Evolutionary conservation across 1,140 invertebrate genomes (phyloP).

Genomic region (Babylonia areolata): DNA sequence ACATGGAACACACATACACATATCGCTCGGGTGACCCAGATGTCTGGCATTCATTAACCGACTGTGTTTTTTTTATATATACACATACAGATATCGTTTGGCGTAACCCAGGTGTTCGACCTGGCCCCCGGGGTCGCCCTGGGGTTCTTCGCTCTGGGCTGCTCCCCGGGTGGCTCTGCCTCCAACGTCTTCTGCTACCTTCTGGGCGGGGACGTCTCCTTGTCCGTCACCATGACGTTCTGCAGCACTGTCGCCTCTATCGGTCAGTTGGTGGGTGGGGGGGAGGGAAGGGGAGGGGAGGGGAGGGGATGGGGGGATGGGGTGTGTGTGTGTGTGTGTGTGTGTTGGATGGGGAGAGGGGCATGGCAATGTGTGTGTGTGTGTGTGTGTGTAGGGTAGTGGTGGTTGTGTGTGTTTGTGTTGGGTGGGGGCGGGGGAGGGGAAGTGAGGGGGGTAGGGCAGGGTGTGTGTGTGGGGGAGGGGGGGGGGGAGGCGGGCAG

Average conservation of each 20-base stretch:
- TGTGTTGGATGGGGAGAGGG: too few species aligned
- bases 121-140: conserved; percentile 67
- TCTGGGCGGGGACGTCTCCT: conserved; percentile 77
- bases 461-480: too few species aligned
- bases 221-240: conserved; percentile 77
- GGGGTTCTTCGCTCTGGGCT: conserved; percentile 77
- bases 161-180: conserved; percentile 77
- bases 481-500: too few species aligned
- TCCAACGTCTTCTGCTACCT: conserved; percentile 78
- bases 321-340: too few species aligned
- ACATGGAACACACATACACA: conserved; percentile 52
- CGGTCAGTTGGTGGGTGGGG: conserved; percentile 44
- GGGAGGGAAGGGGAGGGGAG: too few species aligned
- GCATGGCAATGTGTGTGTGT: too few species aligned
- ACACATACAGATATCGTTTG: conserved; percentile 62
- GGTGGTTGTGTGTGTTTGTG: too few species aligned
- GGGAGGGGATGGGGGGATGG: too few species aligned
- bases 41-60: conserved; percentile 25
- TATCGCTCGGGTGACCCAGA: conserved; percentile 55
- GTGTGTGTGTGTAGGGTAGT: too few species aligned
- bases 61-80: too few species aligned
- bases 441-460: too few species aligned
- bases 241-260: conserved; percentile 66
- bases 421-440: too few species aligned
- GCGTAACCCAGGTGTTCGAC: conserved; percentile 50